A percentile compares a stretch with the other conserved stretches of the same genome.
These are phyloP conservation scores for Volucella inanis DNA, from an alignment of 2,888 invertebrate species.

Conservation along the genomic window DNA sequence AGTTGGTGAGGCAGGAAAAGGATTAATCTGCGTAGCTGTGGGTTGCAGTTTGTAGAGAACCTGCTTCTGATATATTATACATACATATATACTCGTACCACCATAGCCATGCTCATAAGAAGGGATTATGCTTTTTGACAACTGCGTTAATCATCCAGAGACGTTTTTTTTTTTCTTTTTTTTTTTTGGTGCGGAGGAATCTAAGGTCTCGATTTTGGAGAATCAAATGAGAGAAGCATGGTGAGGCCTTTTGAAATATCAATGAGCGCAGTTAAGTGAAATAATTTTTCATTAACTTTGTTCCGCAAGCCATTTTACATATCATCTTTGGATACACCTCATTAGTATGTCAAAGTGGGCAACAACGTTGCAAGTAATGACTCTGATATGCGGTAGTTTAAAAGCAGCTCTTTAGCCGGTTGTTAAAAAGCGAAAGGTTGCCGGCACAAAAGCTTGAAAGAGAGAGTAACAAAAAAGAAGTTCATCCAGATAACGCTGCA, in stretches of 20 bases:
- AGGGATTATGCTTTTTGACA: constrained; percentile 71
- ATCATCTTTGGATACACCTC: constrained; percentile 53
- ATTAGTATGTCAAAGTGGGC: constrained; percentile 62
- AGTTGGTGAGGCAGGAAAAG: constrained; percentile 27
- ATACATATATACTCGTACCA: constrained; percentile 17
- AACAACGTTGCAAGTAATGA: constrained; percentile 19
- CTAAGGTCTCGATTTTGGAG: constrained; percentile 32
- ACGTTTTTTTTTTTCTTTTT: too few relatives aligned
- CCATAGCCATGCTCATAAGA: constrained; percentile 40
- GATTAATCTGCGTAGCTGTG: constrained; percentile 63
- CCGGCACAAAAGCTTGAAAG: too few relatives aligned
- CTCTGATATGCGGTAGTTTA: constrained; percentile 26
- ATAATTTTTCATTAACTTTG: constrained; percentile 74
- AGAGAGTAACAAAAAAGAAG: too few relatives aligned
- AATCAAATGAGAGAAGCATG: constrained; percentile 52
- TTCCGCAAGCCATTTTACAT: constrained; percentile 50
- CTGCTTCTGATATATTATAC: constrained; percentile 41
- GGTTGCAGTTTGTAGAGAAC: constrained; percentile 44
- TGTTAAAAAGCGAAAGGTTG: not conserved
- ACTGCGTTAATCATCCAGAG: constrained; percentile 72
- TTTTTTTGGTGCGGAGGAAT: too few relatives aligned
- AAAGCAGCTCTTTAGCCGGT: constrained; percentile 39
- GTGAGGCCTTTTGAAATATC: constrained; percentile 60
- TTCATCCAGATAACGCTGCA: too few relatives aligned
- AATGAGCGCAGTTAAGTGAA: constrained; percentile 71